Conservation (phyloP, 2,113 vertebrate species). For the Rafetus swinhoei region DNA sequence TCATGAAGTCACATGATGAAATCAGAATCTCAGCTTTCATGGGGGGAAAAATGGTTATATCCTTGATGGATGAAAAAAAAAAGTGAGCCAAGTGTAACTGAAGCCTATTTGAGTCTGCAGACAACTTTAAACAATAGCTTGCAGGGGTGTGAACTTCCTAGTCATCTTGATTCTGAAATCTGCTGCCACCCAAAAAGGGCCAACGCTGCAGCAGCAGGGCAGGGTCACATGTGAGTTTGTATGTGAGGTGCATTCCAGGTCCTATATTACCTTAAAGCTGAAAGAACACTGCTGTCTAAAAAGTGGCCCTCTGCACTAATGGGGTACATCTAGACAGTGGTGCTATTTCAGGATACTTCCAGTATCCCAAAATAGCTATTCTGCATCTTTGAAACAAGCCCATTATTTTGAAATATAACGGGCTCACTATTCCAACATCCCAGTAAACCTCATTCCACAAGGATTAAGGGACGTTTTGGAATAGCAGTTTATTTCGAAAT, state of each 20-base stretch:
- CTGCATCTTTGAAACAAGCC: too few species aligned
- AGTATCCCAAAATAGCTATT: too few species aligned
- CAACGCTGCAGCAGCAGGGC: neutral
- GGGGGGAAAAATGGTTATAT: neutral
- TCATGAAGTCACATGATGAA: neutral
- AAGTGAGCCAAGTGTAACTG: too few species aligned
- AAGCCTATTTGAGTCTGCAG: neutral
- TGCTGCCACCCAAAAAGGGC: neutral
- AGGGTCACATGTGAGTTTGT: rapidly evolving
- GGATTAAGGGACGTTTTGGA: too few species aligned
- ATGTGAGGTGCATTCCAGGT: neutral
- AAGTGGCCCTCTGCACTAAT: rapidly evolving
- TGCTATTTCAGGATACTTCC: too few species aligned
- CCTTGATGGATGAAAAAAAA: rapidly evolving
- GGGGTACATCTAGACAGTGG: too few species aligned
- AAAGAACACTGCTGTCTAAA: neutral
- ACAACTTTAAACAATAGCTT: neutral
- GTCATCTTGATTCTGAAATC: neutral
- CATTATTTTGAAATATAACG: too few species aligned
- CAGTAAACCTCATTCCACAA: too few species aligned
- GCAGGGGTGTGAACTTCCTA: neutral
- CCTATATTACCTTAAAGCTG: rapidly evolving
- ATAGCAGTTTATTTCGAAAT: too few species aligned
- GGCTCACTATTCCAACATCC: too few species aligned
- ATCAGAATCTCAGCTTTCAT: rapidly evolving